These are phyloP conservation scores for Halictus quadricinctus DNA, from an alignment of 2,888 invertebrate genomes.

Conservation along the genomic window DNA sequence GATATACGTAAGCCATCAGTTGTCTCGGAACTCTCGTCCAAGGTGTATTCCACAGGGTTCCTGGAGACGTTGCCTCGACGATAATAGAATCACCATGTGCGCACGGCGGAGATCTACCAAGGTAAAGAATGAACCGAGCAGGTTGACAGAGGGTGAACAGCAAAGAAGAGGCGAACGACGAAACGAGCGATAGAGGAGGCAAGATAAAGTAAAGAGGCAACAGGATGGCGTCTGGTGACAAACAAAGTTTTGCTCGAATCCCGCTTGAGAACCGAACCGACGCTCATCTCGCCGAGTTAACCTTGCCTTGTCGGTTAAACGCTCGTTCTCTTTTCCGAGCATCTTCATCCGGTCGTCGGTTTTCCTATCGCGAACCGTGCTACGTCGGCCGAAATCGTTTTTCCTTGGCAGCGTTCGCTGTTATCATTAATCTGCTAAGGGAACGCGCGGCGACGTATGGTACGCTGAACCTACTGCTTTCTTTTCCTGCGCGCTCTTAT, in stretches of 20 bases:
- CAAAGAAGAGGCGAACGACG: conserved; percentile 16
- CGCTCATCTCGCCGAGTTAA: conserved; percentile 75
- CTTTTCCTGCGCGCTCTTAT: background rate
- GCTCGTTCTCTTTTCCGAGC: conserved; percentile 40
- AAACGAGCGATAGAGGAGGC: conserved; percentile 58
- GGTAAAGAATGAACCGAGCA: conserved; percentile 34
- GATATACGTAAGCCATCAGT: conserved; percentile 45
- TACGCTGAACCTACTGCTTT: conserved; percentile 24
- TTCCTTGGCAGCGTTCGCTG: background rate
- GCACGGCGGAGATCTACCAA: background rate
- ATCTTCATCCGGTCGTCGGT: conserved; percentile 7
- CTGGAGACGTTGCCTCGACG: conserved; percentile 67
- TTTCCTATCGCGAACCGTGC: conserved; percentile 6
- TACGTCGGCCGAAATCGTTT: conserved; percentile 28
- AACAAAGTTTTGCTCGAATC: conserved; percentile 79
- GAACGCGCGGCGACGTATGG: conserved; percentile 27
- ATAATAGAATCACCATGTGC: conserved; percentile 75
- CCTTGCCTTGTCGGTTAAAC: conserved; percentile 74
- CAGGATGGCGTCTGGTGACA: conserved; percentile 75
- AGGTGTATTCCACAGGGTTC: conserved; percentile 66
- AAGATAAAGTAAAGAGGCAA: conserved; percentile 76
- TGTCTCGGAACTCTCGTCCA: conserved; percentile 69
- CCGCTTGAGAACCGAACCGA: conserved; percentile 73
- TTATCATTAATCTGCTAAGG: conserved; percentile 35
- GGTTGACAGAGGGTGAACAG: conserved; percentile 21